phyloP scores from a whole-genome alignment of 1,140 invertebrate species.

The Trichonephila clavipes region DNA sequence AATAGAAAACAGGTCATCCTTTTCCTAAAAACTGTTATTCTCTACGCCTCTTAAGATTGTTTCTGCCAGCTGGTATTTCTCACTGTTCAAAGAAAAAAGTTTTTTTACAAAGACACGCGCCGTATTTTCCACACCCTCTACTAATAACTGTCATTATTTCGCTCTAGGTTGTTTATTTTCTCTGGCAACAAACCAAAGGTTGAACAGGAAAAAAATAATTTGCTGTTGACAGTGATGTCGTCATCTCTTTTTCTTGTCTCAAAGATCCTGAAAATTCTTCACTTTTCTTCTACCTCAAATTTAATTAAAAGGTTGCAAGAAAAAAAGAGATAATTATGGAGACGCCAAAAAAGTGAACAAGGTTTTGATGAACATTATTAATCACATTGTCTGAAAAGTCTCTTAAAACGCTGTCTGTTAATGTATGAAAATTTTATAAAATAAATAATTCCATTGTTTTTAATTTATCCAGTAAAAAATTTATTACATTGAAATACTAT shows the following conservation, averaged over 20 bases:
- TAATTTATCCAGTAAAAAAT: neutral
- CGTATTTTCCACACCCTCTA: neutral
- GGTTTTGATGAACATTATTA: neutral
- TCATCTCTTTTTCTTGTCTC: neutral
- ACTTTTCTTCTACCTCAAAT: neutral
- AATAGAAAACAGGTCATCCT: neutral
- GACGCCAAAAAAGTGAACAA: neutral
- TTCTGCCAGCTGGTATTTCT: neutral
- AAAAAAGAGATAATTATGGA: neutral
- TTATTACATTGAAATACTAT: neutral
- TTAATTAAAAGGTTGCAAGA: neutral
- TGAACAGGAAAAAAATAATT: neutral
- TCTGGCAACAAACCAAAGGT: neutral
- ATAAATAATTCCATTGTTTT: neutral
- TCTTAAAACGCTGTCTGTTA: neutral
- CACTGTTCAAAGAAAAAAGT: neutral
- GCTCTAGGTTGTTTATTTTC: conserved; percentile 21
- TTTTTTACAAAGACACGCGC: neutral
- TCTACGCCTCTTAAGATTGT: neutral
- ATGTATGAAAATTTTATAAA: neutral
- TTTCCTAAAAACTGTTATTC: neutral
- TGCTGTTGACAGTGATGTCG: neutral
- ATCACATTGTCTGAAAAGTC: no score
- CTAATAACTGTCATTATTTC: conserved; percentile 16
- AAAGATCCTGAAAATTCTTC: neutral